phyloP scores from a whole-genome alignment of 2,888 invertebrate species.

The Nezara viridula region DNA sequence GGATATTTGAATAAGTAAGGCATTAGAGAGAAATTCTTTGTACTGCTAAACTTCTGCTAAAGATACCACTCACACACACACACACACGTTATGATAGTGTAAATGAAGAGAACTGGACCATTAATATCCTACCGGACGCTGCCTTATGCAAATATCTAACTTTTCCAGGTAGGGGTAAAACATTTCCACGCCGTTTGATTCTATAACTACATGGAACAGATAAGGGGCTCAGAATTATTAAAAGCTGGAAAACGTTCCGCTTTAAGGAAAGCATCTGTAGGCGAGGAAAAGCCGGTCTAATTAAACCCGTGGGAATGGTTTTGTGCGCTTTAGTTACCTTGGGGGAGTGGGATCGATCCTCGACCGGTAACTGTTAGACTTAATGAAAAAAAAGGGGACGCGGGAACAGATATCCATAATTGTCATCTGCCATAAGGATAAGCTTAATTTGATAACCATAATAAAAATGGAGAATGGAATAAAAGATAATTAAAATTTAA shows the following conservation, averaged over 20 bases:
- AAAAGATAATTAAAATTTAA: background rate
- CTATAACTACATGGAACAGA: constrained; percentile 38
- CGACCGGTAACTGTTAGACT: background rate
- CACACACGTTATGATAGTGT: constrained; percentile 8
- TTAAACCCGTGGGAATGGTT: constrained; percentile 43
- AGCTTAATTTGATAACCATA: background rate
- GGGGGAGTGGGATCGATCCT: background rate
- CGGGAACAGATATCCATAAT: background rate
- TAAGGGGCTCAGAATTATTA: constrained; percentile 19
- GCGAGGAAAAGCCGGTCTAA: constrained; percentile 41
- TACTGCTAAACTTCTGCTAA: background rate
- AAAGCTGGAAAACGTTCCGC: constrained; percentile 27
- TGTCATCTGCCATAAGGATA: background rate
- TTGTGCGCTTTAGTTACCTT: background rate
- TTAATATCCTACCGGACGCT: background rate
- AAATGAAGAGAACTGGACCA: constrained; percentile 23
- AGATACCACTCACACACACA: background rate
- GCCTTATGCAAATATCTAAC: background rate
- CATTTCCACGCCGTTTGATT: constrained; percentile 16
- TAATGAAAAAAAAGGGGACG: constrained; percentile 5
- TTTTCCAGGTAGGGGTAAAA: background rate
- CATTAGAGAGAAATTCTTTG: background rate
- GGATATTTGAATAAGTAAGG: background rate
- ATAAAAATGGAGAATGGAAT: background rate
- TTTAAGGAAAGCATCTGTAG: constrained; percentile 46